These are phyloP conservation scores for Scolopax bukidnonensis DNA, from an alignment of 2,797 vertebrate species.

Conservation along the genomic window DNA sequence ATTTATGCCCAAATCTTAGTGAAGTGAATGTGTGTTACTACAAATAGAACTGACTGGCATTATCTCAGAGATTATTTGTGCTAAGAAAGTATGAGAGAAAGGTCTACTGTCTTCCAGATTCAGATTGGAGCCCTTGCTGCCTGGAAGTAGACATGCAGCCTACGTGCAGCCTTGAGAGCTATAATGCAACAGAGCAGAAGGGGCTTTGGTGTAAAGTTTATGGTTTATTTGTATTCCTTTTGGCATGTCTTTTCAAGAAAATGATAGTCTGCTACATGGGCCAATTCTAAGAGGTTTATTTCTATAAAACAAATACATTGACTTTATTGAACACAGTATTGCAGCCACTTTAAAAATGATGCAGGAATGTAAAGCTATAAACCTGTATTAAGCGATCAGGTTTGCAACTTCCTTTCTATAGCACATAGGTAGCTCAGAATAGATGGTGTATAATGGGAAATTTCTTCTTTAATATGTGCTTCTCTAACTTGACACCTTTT, in stretches of 20 bases:
- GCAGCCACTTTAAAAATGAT: neutral
- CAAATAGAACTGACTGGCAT: neutral
- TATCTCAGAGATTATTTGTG: neutral
- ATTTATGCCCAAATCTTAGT: neutral
- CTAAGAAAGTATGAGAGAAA: neutral
- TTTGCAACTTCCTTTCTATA: neutral
- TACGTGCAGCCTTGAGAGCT: neutral
- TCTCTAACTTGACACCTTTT: neutral
- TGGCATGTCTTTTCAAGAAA: neutral
- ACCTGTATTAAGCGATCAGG: neutral
- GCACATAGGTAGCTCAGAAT: neutral
- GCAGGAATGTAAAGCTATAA: neutral
- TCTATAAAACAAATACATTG: neutral
- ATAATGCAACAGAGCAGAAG: accelerated
- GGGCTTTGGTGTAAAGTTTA: neutral
- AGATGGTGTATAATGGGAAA: neutral
- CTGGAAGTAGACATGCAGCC: neutral
- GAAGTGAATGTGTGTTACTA: neutral
- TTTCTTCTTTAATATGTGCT: neutral
- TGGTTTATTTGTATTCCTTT: neutral
- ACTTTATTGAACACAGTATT: neutral
- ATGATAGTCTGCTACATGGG: neutral
- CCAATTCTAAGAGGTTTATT: neutral
- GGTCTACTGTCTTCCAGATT: neutral
- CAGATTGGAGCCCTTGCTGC: neutral